Conservation (phyloP, 1,140 invertebrate species). For the Achatina immaculata region DNA sequence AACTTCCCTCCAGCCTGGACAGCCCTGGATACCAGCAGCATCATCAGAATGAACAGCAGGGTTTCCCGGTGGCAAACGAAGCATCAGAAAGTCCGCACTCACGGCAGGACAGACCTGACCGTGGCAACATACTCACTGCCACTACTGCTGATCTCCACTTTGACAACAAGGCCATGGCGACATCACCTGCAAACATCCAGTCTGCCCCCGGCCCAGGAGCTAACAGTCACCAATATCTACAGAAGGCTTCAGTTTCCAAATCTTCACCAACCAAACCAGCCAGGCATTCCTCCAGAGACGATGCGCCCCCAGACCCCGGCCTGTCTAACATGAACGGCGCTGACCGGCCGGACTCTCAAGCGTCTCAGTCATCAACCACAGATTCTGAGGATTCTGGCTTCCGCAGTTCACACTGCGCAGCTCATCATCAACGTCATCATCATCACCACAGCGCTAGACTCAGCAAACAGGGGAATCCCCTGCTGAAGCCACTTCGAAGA, state of each 20-base stretch:
- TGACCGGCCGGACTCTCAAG: constrained; percentile 57
- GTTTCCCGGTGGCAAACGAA: not conserved
- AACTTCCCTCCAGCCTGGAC: not conserved
- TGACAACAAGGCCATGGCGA: not conserved
- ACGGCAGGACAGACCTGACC: not conserved
- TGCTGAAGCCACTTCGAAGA: constrained; percentile 47
- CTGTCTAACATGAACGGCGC: not conserved
- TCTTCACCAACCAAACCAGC: not conserved
- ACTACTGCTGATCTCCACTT: not conserved
- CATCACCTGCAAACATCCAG: not conserved
- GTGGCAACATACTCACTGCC: not conserved
- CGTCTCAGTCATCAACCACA: constrained; percentile 52
- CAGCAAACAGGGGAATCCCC: constrained; percentile 48
- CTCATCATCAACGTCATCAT: too few species aligned
- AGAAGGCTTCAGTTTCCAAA: not conserved
- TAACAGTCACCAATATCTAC: not conserved
- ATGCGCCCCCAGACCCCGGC: not conserved
- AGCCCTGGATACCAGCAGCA: not conserved
- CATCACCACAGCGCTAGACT: constrained; percentile 48
- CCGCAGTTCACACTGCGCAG: constrained; percentile 55
- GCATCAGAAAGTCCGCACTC: not conserved
- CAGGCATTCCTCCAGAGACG: not conserved
- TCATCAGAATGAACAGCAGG: not conserved
- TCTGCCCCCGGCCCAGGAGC: not conserved
- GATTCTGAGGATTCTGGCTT: constrained; percentile 64